These are phyloP conservation scores for Malurus cyaneus DNA, from an alignment of 2,113 vertebrate genomes.

Conservation along the genomic window DNA sequence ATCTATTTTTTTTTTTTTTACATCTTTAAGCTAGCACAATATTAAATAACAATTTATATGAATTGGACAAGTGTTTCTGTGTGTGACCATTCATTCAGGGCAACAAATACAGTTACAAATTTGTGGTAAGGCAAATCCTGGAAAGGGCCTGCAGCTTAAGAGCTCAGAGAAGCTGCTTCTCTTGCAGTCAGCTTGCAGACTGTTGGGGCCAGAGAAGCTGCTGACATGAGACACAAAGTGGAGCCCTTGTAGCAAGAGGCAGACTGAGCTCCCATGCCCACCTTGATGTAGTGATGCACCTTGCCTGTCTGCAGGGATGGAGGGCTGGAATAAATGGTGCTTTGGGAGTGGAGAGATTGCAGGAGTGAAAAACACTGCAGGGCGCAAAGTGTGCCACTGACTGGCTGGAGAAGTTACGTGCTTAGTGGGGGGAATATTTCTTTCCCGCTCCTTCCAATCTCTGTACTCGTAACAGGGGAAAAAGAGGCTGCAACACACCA, in stretches of 20 bases:
- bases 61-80: background rate
- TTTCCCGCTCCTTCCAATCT: background rate
- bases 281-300: background rate
- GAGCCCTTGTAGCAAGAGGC: background rate
- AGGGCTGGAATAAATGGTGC: background rate
- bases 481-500: background rate
- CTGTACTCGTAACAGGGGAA: background rate
- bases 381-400: background rate
- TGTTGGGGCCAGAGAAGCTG: background rate
- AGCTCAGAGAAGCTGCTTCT: background rate
- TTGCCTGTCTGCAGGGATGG: background rate
- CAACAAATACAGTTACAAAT: background rate
- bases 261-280: background rate
- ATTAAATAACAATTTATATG: background rate
- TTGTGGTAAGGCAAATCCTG: background rate
- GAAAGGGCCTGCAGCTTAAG: background rate
- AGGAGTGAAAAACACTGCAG: background rate
- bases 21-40: background rate
- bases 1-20: background rate
- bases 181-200: background rate
- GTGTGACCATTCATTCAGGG: background rate
- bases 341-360: background rate
- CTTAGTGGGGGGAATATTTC: background rate
- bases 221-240: background rate
- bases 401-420: rapidly evolving